Conservation (phyloP, 2,113 vertebrate genomes). For the Parus major region DNA sequence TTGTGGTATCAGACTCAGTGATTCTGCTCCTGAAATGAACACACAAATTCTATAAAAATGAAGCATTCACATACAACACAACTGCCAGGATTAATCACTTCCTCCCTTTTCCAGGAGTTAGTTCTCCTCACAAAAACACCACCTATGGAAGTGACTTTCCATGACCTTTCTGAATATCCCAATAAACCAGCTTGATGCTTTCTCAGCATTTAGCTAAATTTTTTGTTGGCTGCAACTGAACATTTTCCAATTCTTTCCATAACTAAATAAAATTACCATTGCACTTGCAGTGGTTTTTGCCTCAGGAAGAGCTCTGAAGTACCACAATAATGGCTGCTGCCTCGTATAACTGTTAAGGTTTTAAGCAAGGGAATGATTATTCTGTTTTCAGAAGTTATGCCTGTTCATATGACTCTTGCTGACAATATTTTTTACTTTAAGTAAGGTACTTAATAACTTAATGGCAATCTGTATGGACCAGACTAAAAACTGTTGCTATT, state of each 20-base stretch:
- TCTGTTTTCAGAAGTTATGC: neutral
- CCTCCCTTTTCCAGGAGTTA: neutral
- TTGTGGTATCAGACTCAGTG: fast-evolving
- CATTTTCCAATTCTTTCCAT: neutral
- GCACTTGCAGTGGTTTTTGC: neutral
- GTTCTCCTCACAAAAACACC: neutral
- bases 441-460: neutral
- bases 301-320: neutral
- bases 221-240: neutral
- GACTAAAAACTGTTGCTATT: neutral
- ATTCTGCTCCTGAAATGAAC: neutral
- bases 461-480: neutral
- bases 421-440: neutral
- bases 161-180: neutral
- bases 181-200: neutral
- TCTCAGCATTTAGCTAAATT: neutral
- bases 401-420: neutral
- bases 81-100: neutral
- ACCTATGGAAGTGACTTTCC: neutral
- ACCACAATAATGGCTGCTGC: neutral
- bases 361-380: neutral
- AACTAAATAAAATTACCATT: neutral
- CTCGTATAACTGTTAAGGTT: neutral
- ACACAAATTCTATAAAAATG: neutral
- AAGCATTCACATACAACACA: neutral